phyloP scores from a whole-genome alignment of 1,140 invertebrate genomes.

The Neodiprion pinetum region DNA sequence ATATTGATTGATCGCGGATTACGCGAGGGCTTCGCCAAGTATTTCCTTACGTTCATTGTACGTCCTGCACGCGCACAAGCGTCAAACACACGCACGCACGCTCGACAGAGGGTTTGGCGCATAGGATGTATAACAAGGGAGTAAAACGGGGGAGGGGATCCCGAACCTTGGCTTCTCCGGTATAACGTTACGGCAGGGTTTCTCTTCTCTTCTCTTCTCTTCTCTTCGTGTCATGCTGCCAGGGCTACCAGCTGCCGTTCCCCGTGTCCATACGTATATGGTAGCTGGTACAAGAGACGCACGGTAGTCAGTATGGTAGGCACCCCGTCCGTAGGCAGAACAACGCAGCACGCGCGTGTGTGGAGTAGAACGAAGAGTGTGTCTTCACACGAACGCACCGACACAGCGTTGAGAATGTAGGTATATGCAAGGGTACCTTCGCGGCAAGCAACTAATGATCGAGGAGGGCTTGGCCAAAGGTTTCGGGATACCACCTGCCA shows the following conservation, averaged over 20 bases:
- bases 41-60: neutral
- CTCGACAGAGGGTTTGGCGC: too few relatives aligned
- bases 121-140: neutral
- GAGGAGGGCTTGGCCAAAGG: conserved; percentile 2
- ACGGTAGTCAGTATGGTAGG: too few relatives aligned
- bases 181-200: neutral
- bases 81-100: too few relatives aligned
- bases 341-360: neutral
- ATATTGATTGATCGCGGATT: neutral
- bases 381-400: neutral
- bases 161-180: neutral
- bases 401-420: too few relatives aligned
- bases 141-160: neutral
- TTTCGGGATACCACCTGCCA: conserved; percentile 4
- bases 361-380: neutral
- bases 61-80: too few relatives aligned
- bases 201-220: neutral
- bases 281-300: too few relatives aligned
- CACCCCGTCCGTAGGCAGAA: too few relatives aligned
- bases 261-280: too few relatives aligned
- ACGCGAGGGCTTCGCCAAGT: neutral
- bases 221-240: too few relatives aligned
- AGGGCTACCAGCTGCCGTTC: neutral
- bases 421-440: too few relatives aligned
- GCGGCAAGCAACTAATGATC: neutral